Base-by-base conservation (phyloP, 2,113 vertebrate genomes). In the Oostethus manadensis region DNA sequence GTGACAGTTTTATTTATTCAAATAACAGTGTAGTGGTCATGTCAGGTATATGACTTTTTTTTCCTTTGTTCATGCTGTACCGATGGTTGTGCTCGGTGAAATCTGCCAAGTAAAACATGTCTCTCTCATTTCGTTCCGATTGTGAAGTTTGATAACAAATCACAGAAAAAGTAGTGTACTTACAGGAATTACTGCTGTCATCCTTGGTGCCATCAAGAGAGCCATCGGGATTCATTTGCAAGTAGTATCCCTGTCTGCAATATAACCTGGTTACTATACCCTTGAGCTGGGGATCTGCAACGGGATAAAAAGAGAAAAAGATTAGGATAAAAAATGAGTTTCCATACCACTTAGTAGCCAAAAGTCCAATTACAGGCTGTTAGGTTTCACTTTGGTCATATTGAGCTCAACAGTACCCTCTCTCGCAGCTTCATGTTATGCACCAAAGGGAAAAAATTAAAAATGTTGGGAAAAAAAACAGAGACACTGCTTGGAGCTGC, bases 221-320 rank as follows among this genome's bases (percentile, higher is more conserved):
- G 92, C 97, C 97, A 97, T 99, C 96, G 67, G 95, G 92, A 91
- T 99, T 96, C 95, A 99, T 99, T 92, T 99, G 97, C 96, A 99
- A 97, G 96, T 98, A 99, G 94, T 95, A 99, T 87, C 96, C 97
- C 94, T 99, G 97, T 93, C 97, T 98, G 96, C 97, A 98, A 91
- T 98, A 99, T 94, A 99, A 96, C 93, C 97, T 97, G 93, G 97
- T 99, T 93, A 99, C 97, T 97, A 99, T 99, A 85, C 97, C 97
- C 96, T 99, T 99, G 93, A 99, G 97, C 93, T 99, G 97, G 92
- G 97, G 96, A 96, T 99, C 97, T 99, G 93, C 82, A 93, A 89
- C 77, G 90, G 88, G 87, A 75, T 68, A 22, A 57, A 47, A 20
- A 60, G 22, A 20, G 49, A 21, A 11, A 48, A 55, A 3, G n/a